phyloP scores from a whole-genome alignment of 2,888 invertebrate genomes.

The Nasonovia ribisnigri region DNA sequence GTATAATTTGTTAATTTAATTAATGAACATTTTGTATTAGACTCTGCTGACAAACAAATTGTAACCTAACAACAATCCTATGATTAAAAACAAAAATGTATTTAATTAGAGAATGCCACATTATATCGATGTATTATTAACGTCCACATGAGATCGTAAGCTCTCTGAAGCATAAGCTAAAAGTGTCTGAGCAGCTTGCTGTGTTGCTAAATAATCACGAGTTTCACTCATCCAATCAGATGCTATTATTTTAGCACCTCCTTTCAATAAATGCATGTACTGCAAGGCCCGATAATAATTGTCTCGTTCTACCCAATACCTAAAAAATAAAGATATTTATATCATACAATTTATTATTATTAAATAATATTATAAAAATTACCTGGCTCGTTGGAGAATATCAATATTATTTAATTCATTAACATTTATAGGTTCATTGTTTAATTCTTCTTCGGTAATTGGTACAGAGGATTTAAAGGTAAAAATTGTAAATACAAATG shows the following conservation, averaged over 20 bases:
- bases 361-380: conserved; percentile 65
- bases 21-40: conserved; percentile 18
- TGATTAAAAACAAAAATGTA: conserved; percentile 32
- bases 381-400: conserved; percentile 91
- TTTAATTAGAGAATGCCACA: not conserved
- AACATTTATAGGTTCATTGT: conserved; percentile 79
- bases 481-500: conserved; percentile 90
- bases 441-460: conserved; percentile 81
- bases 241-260: conserved; percentile 89
- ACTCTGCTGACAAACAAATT: conserved; percentile 39
- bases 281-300: conserved; percentile 87
- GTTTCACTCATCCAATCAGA: conserved; percentile 89
- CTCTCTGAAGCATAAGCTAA: conserved; percentile 89
- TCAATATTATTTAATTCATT: conserved; percentile 86
- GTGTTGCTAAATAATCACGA: conserved; percentile 85
- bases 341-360: not conserved
- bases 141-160: conserved; percentile 34
- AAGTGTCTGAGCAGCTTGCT: conserved; percentile 90
- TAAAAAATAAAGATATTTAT: conserved; percentile 69
- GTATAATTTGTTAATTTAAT: conserved; percentile 32
- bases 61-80: conserved; percentile 17
- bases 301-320: conserved; percentile 89
- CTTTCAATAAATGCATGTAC: conserved; percentile 88
- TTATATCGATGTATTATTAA: conserved; percentile 20
- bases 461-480: conserved; percentile 78